Base-by-base conservation (phyloP, 2,113 vertebrate species). In the Dryoscopus gambensis region DNA sequence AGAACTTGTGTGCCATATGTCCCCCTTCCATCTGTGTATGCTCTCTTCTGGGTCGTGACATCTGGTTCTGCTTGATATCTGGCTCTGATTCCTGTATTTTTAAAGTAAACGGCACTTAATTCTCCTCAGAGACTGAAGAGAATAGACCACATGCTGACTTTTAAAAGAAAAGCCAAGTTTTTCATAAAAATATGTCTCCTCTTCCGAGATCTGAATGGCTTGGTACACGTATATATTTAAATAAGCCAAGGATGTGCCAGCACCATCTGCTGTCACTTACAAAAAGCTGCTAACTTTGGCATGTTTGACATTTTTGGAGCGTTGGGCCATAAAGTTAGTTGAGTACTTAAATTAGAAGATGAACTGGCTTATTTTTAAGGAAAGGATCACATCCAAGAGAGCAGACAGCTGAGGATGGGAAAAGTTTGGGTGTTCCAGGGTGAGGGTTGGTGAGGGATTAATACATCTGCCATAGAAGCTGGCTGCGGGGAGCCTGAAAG, bases 41-140 rank as follows among this genome's bases (percentile, higher is more conserved):
- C 39, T 95, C 57, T 90, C 91, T 88, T 96, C 67, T 96, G 93
- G 94, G 95, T 95, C 68, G 1, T 94, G 95, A 93, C 94, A 96
- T 96, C 93, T 97, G 93, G 63, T 91, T 96, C 90, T 70, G 75
- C 63, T 94, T 93, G 82, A 74, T 94, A 86, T 42, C 84, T 97
- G 95, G 94, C 95, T 93, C 82, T 1, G 6, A 70, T 91, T 92
- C 47, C 39, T 57, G 56, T 93, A n/a, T 91, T 94, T 96, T 89
- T 76, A 59, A 82, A 91, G 87, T 86, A 88, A 87, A 77, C 0
- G 3, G 24, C 75, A 59, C 82, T 90, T 76, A 65, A 65, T 93
- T 94, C 70, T 93, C 79, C 78, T 90, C 13, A 31, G 93, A 88
- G 84, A 87, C 63, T 67, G 60, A 89, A 89, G 22, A 73, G 40